Conservation (phyloP, 2,797 vertebrate species). For the Cuniculus paca region DNA sequence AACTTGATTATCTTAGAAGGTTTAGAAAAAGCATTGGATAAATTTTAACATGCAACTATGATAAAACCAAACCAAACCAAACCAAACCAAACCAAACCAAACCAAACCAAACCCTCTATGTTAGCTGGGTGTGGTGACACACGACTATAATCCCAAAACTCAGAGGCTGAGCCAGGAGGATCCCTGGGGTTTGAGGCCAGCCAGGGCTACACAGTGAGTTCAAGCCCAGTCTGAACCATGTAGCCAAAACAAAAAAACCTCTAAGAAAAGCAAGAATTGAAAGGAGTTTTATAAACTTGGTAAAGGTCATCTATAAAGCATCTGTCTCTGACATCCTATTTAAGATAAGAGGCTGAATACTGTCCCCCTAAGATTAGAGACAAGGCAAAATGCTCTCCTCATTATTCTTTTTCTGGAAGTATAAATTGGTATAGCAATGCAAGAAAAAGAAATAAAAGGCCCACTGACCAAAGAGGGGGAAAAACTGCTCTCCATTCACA, state of each 20-base stretch:
- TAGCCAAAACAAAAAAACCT: background rate
- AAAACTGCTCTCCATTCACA: background rate
- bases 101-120: background rate
- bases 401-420: background rate
- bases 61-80: background rate
- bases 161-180: background rate
- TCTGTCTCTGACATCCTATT: background rate
- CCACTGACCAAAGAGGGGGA: rapidly evolving
- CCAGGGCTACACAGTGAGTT: background rate
- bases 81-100: background rate
- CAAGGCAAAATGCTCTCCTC: too few species aligned
- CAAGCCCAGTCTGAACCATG: background rate
- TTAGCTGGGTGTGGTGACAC: background rate
- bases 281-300: background rate
- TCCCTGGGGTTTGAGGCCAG: background rate
- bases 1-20: background rate
- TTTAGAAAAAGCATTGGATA: constrained; percentile 12
- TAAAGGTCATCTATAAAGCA: too few species aligned
- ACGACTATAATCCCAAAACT: background rate
- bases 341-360: background rate
- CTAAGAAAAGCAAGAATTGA: background rate
- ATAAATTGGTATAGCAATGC: background rate
- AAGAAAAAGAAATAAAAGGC: background rate
- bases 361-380: background rate
- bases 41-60: constrained; percentile 11